Evolutionary conservation across 2,113 vertebrate species (phyloP).

Genomic region (Tenrec ecaudatus): DNA sequence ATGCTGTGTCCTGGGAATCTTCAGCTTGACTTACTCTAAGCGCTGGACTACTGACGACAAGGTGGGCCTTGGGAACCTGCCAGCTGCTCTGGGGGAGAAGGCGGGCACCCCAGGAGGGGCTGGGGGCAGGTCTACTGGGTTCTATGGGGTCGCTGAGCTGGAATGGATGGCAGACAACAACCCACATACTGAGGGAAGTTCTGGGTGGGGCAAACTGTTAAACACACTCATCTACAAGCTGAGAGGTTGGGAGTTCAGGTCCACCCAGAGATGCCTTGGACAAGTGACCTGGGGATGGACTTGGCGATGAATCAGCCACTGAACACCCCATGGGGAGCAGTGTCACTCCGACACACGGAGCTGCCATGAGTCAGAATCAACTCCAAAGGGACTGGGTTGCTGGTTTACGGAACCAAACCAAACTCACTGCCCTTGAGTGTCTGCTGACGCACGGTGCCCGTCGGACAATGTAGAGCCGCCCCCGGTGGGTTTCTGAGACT

Average conservation of each 20-base stretch:
- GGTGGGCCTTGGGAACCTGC: not conserved
- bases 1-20: not conserved
- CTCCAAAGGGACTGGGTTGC: no score
- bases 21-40: constrained; percentile 15
- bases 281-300: not conserved
- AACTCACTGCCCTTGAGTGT: no score
- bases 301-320: not conserved
- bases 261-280: not conserved
- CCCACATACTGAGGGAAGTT: not conserved
- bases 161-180: not conserved
- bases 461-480: no score
- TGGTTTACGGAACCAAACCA: no score
- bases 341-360: not conserved
- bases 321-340: not conserved
- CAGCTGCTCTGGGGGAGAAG: not conserved
- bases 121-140: not conserved
- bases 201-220: not conserved
- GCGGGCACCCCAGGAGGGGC: not conserved
- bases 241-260: not conserved
- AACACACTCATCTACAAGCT: not conserved
- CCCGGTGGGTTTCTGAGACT: no score
- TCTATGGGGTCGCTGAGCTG: not conserved
- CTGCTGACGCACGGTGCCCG: no score
- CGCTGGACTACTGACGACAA: not conserved
- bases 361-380: not conserved